phyloP scores from a whole-genome alignment of 2,113 vertebrate genomes.

The Phoxinus phoxinus region DNA sequence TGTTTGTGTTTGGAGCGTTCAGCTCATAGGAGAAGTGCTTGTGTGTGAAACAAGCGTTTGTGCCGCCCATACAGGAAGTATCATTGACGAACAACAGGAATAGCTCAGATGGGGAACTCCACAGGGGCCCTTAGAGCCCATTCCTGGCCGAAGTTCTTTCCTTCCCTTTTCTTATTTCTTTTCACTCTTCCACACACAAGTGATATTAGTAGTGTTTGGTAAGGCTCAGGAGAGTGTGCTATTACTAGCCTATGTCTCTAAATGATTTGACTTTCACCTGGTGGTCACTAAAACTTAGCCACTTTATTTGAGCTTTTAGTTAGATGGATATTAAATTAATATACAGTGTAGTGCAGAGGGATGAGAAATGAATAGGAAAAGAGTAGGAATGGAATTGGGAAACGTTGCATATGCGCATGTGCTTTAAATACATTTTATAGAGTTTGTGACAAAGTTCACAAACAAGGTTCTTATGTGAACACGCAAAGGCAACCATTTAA shows the following conservation, averaged over 20 bases:
- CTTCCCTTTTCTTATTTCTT: not conserved
- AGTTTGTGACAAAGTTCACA: not conserved
- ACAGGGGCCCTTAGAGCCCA: not conserved
- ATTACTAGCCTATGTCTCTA: not conserved
- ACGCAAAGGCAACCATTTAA: not conserved
- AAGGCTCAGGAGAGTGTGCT: not conserved
- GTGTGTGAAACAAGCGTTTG: not conserved
- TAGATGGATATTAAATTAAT: not conserved
- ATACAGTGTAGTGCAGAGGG: not conserved
- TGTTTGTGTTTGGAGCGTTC: conserved; percentile 16
- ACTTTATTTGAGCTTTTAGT: not conserved
- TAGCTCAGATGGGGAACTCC: not conserved
- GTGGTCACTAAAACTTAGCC: not conserved
- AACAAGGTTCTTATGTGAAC: not conserved
- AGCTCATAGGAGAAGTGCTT: not conserved
- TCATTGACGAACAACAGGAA: conserved; percentile 10
- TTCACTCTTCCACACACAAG: not conserved
- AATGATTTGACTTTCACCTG: not conserved
- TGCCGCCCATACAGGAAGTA: not conserved
- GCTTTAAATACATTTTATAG: not conserved
- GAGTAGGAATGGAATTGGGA: not conserved
- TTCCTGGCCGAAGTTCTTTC: not conserved
- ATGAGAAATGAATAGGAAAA: not conserved
- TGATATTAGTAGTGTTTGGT: not conserved
- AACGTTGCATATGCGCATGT: not conserved